Evolutionary conservation across 2,888 invertebrate genomes (phyloP), one percentile per base, ranked within the genome.

Genomic region (Eupithecia abbreviata): DNA sequence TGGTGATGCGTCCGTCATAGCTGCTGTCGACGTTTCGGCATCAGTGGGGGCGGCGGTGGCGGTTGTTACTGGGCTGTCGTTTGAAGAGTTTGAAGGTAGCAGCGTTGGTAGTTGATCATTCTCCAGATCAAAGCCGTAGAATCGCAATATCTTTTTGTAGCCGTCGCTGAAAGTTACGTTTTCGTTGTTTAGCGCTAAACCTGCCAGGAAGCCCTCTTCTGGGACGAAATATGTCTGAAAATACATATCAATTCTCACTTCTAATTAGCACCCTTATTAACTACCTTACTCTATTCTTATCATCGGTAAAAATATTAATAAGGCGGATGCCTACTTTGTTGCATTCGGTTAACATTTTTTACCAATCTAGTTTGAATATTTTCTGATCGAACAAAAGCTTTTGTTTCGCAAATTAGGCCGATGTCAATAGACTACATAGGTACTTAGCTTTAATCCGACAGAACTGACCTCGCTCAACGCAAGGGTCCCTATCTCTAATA

Each of bases 151-250:
- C 58, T 96, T 96, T 89, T 97, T 97, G 86, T 97, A 98, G 80
- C 96, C 96, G n/a, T 96, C 95, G 58, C 96, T 96, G 70, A 98
- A 96, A 6, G 96, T 96, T 0, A 98, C 97, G 86, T 97, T 97
- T 85, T 97, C 97, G 80, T 97, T 96, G 90, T 97, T 98, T 65
- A 98, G 93, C 10, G 97, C 97, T 77, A 98, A 91, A 0, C 98
- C 98, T 15, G 97, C 97, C 3, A 98, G 93, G 81, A 98, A 98
- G 62, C 98, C 98, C 87, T 98, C 97, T 84, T 97, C 96, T 30
- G 97, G 97, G 78, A 97, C 97, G 85, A 98, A 97, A 88, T 98
- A 98, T 72, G 97, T 98, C 98, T 97, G 95, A 78, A 93, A 94
- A 69, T 30, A 69, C 15, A 68, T 6, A 42, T 42, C 12, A 42